A percentile compares a stretch with the other conserved stretches of the same genome.
These are phyloP conservation scores for Tympanoctomys barrerae DNA, from an alignment of 2,797 vertebrate species.

Conservation along the genomic window DNA sequence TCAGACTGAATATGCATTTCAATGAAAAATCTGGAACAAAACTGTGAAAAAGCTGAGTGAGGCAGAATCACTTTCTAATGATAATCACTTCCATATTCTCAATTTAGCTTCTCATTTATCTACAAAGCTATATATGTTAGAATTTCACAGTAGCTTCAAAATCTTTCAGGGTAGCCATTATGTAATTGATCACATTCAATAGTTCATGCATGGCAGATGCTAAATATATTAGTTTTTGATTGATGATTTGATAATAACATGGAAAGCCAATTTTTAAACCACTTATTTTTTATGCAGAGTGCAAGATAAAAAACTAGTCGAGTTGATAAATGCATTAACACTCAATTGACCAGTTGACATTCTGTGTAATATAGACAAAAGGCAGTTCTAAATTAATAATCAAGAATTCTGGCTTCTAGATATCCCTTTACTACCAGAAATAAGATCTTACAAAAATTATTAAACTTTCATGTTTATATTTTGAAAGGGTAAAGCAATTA, in stretches of 20 bases:
- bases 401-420: background rate
- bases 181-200: conserved; percentile 9
- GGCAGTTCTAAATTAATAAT: background rate
- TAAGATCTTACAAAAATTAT: background rate
- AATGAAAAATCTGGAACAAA: conserved; percentile 16
- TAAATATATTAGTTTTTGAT: background rate
- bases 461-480: background rate
- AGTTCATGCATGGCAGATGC: background rate
- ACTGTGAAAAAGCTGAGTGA: background rate
- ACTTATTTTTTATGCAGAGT: background rate
- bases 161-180: background rate
- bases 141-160: conserved; percentile 11
- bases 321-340: background rate
- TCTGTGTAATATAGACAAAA: background rate
- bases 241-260: conserved; percentile 3
- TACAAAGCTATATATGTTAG: background rate
- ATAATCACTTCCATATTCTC: background rate
- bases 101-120: background rate
- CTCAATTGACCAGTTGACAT: background rate
- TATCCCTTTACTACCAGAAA: background rate
- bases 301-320: background rate
- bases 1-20: background rate
- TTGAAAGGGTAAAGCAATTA: background rate
- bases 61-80: background rate
- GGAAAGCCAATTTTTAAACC: background rate